A percentile compares a stretch with the other conserved stretches of the same genome.
Evolutionary conservation across 2,797 vertebrate species (phyloP).

Genomic region (Anabas testudineus): DNA sequence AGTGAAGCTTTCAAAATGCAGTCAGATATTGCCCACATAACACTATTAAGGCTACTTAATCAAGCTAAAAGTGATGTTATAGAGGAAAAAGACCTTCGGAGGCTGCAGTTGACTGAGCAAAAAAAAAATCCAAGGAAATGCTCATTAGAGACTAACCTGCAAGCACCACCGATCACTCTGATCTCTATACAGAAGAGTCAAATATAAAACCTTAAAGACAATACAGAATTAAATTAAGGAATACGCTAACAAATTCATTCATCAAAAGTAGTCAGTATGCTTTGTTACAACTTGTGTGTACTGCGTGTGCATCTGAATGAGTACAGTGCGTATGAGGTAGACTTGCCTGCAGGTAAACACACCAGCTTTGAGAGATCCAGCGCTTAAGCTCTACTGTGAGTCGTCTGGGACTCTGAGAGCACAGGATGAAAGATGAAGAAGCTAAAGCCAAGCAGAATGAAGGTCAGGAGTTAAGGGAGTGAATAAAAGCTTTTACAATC

Average conservation of each 20-base stretch:
- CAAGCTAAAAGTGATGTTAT: constrained; percentile 25
- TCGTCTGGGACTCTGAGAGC: constrained; percentile 47
- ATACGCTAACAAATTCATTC: not conserved
- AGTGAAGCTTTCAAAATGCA: constrained; percentile 35
- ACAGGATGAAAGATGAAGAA: constrained; percentile 59
- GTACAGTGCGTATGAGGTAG: constrained; percentile 2
- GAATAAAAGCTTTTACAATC: constrained; percentile 47
- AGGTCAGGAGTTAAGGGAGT: constrained; percentile 61
- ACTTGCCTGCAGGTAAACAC: constrained; percentile 26
- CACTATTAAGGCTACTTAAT: constrained; percentile 18
- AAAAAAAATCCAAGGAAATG: constrained; percentile 19
- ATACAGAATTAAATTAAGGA: not conserved
- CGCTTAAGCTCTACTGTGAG: constrained; percentile 37
- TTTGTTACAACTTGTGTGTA: not conserved
- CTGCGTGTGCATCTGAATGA: not conserved
- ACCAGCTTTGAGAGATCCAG: not conserved
- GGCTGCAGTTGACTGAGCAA: not conserved
- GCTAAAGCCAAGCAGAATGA: constrained; percentile 49
- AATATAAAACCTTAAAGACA: not conserved
- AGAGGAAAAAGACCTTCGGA: constrained; percentile 24
- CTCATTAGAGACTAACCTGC: not conserved
- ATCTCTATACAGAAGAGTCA: not conserved
- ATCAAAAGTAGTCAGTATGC: not conserved
- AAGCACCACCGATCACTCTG: not conserved
- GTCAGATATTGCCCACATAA: constrained; percentile 30